Base-by-base conservation (phyloP, 2,797 vertebrate genomes). In the Epinephelus awoara region DNA sequence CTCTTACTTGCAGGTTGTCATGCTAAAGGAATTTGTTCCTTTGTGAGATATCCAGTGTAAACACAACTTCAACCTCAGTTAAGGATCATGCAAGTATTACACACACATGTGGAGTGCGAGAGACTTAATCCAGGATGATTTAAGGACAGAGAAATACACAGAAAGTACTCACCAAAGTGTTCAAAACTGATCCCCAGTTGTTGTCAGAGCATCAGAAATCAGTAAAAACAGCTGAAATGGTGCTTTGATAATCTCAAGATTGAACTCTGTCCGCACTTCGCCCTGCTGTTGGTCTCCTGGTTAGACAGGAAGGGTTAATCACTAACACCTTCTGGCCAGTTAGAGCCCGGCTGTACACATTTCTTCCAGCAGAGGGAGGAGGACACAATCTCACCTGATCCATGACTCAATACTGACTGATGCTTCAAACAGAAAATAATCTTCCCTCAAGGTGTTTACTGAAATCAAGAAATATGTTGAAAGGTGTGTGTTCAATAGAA, bases 231-330 rank as follows among this genome's bases (percentile, higher is more conserved):
- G 56, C 59, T 55, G 14, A 80, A 83, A 74, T 14, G 27, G n/a
- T 6, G 34, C 42, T 78, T 62, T 55, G 13, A 76, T 68, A 62
- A 75, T 67, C 25, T 61, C 5, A 52, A 49, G 23, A 15, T 68
- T 65, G 70, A 80, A 69, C 40, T 67, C 17, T 65, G 71, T 59
- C 64, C 25, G 52, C 50, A 89, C 87, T 88, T 88, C 78, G 27
- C 85, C 82, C 86, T 54, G 67, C 75, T 75, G 58, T 65, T 52
- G 75, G 59, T 76, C 80, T 77, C 47, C 80, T 82, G 81, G 67
- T 86, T 85, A 71, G 47, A 81, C 84, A 68, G 84, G 71, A 94
- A 88, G 91, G 92, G 94, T 94, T 94, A 94, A 93, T 93, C 83
- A 88, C 92, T 83, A 90, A 94, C 89, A 81, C 85, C 70, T 79